These are phyloP conservation scores for Chionoecetes opilio DNA, from an alignment of 1,140 invertebrate species.

Conservation along the genomic window DNA sequence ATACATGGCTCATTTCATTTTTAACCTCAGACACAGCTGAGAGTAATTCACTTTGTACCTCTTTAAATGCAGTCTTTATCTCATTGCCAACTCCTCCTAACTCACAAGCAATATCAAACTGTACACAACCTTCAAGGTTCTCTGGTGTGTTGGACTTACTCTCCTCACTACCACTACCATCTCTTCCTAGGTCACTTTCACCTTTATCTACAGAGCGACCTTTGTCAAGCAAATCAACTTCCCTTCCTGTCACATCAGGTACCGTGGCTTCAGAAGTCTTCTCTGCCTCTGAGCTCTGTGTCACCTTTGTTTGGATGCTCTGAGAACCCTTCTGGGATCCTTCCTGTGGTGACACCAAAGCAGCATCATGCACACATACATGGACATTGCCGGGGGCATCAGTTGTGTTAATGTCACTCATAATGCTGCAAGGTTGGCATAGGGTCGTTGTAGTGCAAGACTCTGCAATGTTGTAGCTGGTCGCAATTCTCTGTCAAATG, in stretches of 20 bases:
- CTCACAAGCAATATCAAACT: constrained; percentile 54
- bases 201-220: constrained; percentile 33
- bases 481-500: neutral
- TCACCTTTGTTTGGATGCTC: constrained; percentile 33
- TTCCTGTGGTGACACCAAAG: neutral
- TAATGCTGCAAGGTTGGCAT: constrained; percentile 63
- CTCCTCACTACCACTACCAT: neutral
- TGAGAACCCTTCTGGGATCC: neutral
- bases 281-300: constrained; percentile 13
- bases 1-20: constrained; percentile 57
- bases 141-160: neutral
- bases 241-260: neutral
- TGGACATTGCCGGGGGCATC: neutral
- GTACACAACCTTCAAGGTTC: neutral
- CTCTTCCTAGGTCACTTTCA: neutral
- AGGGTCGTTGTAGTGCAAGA: constrained; percentile 45
- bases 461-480: neutral
- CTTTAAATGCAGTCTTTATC: constrained; percentile 65
- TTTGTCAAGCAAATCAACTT: constrained; percentile 6
- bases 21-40: constrained; percentile 60
- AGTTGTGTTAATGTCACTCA: constrained; percentile 58
- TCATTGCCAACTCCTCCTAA: constrained; percentile 64
- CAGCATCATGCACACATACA: constrained; percentile 37
- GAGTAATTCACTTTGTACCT: constrained; percentile 65
- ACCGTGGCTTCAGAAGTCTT: neutral